Conservation (phyloP, 2,888 invertebrate species). For the Athetis lepigone region DNA sequence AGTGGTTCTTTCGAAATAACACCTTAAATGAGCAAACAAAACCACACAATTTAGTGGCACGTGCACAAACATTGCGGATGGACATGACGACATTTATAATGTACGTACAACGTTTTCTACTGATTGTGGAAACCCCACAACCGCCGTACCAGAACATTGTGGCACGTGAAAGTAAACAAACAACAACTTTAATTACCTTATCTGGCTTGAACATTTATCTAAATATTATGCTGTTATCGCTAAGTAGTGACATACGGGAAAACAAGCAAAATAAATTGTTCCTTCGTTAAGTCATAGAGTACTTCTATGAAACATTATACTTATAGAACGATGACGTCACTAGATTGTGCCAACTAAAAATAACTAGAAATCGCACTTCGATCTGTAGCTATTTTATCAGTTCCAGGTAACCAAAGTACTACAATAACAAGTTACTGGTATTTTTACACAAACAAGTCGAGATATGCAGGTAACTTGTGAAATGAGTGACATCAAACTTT, state of each 20-base stretch:
- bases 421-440: slow-evolving; percentile 52
- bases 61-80: slow-evolving; percentile 36
- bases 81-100: slow-evolving; percentile 22
- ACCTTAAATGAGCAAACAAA: slow-evolving; percentile 15
- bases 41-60: slow-evolving; percentile 19
- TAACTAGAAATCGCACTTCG: slow-evolving; percentile 67
- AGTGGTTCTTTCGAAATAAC: slow-evolving; percentile 17
- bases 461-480: slow-evolving; percentile 1
- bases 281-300: slow-evolving; percentile 39
- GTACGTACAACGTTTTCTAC: slow-evolving; percentile 23
- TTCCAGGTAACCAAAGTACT: slow-evolving; percentile 64
- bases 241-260: slow-evolving; percentile 46
- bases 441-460: slow-evolving; percentile 34
- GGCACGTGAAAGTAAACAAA: slow-evolving; percentile 48
- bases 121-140: slow-evolving; percentile 46
- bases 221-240: slow-evolving; percentile 41
- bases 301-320: slow-evolving; percentile 52
- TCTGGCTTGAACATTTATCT: slow-evolving; percentile 44
- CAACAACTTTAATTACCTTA: slow-evolving; percentile 49
- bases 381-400: slow-evolving; percentile 69
- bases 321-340: slow-evolving; percentile 67
- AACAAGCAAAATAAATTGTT: slow-evolving; percentile 41
- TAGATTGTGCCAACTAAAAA: slow-evolving; percentile 68
- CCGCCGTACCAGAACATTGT: slow-evolving; percentile 19
- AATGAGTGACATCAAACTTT: slow-evolving; percentile 12